These are phyloP conservation scores for Uloborus plumipes DNA, from an alignment of 2,888 invertebrate species.

Conservation along the genomic window DNA sequence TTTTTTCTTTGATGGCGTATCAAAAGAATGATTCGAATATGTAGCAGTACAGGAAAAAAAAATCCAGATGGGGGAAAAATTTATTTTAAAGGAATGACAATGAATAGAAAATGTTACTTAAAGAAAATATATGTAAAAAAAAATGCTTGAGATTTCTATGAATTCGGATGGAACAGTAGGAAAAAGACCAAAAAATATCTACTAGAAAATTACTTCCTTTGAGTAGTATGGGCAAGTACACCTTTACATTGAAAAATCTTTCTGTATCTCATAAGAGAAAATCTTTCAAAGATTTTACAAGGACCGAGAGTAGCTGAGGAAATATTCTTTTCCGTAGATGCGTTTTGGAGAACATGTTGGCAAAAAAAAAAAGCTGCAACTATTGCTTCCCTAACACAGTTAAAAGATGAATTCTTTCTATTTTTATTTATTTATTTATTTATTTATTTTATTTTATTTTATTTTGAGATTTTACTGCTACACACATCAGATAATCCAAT, in stretches of 20 bases:
- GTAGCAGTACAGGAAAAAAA: conserved; percentile 5
- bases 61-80: conserved; percentile 9
- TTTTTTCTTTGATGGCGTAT: neutral
- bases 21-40: neutral
- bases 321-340: too few species aligned
- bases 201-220: conserved; percentile 46
- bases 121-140: conserved; percentile 30
- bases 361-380: too few species aligned
- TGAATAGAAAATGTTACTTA: conserved; percentile 32
- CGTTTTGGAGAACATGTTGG: too few species aligned
- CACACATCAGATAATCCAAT: too few species aligned
- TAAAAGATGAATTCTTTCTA: too few species aligned
- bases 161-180: neutral
- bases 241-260: conserved; percentile 6
- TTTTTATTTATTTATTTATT: too few species aligned
- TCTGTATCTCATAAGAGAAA: neutral
- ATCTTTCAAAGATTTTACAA: too few species aligned
- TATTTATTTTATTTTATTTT: too few species aligned
- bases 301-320: too few species aligned
- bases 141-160: conserved; percentile 32
- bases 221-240: conserved; percentile 26
- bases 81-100: conserved; percentile 46
- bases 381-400: too few species aligned
- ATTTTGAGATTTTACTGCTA: too few species aligned
- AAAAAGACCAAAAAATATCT: conserved; percentile 4